Conservation (phyloP, 2,888 invertebrate species). For the Eumacrocentrus americanus region DNA sequence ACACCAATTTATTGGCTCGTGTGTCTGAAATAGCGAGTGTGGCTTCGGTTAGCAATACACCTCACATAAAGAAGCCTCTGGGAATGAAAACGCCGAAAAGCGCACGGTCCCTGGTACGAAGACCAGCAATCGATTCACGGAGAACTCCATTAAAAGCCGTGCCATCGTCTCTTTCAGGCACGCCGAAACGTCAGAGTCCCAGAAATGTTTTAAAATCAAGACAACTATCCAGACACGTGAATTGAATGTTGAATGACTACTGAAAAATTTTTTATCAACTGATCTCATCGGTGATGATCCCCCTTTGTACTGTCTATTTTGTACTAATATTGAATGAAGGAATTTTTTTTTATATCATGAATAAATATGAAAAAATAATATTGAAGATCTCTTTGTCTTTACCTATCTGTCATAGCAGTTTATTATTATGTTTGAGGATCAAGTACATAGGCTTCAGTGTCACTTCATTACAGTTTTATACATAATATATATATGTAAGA, state of each 20-base stretch:
- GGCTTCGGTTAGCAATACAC: constrained; percentile 59
- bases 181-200: constrained; percentile 55
- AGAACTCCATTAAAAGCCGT: constrained; percentile 68
- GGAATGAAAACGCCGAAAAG: constrained; percentile 66
- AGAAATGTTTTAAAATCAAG: constrained; percentile 49
- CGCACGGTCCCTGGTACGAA: constrained; percentile 63
- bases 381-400: not conserved
- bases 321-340: not conserved
- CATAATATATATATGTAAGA: constrained; percentile 3
- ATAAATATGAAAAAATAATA: constrained; percentile 3
- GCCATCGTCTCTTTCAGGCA: constrained; percentile 40
- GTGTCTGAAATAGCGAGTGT: constrained; percentile 33
- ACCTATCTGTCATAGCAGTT: constrained; percentile 14
- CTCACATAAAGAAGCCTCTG: constrained; percentile 69
- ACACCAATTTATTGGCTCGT: constrained; percentile 39
- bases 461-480: constrained; percentile 15
- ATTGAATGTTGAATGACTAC: constrained; percentile 26
- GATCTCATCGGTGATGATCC: constrained; percentile 3
- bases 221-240: constrained; percentile 43
- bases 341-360: constrained; percentile 13
- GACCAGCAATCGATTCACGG: constrained; percentile 61
- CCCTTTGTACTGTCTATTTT: not conserved
- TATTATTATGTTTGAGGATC: constrained; percentile 12
- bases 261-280: not conserved
- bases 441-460: constrained; percentile 24